phyloP scores from a whole-genome alignment of 2,797 vertebrate species.

The Acanthis flammea region DNA sequence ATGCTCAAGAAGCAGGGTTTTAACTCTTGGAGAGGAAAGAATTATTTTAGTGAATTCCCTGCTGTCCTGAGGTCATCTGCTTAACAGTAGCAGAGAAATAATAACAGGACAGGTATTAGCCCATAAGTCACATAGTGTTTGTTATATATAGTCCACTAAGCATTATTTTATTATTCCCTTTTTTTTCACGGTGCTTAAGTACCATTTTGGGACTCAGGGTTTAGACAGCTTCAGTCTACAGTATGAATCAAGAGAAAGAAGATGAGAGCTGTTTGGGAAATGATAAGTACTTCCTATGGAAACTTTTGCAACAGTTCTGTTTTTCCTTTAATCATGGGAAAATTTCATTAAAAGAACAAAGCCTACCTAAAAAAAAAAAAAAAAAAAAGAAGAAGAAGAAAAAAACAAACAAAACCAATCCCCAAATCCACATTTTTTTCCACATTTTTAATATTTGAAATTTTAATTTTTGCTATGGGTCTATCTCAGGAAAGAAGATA shows the following conservation, averaged over 20 bases:
- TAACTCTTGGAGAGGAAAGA: constrained; percentile 6
- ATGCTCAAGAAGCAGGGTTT: constrained; percentile 5
- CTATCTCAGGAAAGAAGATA: not conserved
- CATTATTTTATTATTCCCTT: not conserved
- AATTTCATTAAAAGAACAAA: constrained; percentile 35
- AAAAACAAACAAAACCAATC: not conserved
- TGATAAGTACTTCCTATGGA: constrained; percentile 54
- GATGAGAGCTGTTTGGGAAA: constrained; percentile 42
- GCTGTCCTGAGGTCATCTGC: not conserved
- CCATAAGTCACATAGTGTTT: not conserved
- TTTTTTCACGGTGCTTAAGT: not conserved
- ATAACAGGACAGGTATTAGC: not conserved
- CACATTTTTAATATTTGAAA: not conserved
- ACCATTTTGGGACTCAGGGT: not conserved
- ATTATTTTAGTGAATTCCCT: constrained; percentile 7
- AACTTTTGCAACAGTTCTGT: constrained; percentile 13
- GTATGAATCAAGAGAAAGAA: constrained; percentile 26
- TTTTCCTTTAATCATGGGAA: constrained; percentile 26
- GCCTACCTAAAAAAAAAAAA: not conserved
- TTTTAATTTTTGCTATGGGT: not conserved
- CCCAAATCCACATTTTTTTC: not conserved
- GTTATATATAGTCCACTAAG: not conserved
- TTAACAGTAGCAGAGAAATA: not conserved
- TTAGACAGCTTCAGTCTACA: not conserved
- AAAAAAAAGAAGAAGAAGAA: not conserved